Evolutionary conservation across 2,113 vertebrate genomes (phyloP).

Genomic region (Melanotaenia duboulayi): DNA sequence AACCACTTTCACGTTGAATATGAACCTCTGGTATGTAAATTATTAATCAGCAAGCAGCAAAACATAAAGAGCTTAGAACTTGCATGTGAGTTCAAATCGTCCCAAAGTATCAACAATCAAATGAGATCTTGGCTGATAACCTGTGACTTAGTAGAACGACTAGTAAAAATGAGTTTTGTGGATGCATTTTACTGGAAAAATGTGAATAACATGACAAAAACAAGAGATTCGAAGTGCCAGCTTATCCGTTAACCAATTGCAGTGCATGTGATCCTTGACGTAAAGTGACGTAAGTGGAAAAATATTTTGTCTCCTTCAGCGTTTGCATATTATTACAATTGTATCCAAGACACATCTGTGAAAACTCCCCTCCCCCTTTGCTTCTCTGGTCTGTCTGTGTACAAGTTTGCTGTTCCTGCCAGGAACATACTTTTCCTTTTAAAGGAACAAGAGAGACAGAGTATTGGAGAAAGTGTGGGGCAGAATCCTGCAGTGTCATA

Average conservation of each 20-base stretch:
- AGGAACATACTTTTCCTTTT: conserved; percentile 79
- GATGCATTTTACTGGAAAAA: background rate
- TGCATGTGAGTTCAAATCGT: background rate
- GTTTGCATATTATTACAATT: conserved; percentile 12
- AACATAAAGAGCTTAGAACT: background rate
- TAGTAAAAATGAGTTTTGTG: background rate
- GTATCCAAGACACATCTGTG: conserved; percentile 58
- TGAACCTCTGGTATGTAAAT: background rate
- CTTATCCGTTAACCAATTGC: background rate
- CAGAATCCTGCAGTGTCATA: background rate
- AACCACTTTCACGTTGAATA: background rate
- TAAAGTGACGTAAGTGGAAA: conserved; percentile 2
- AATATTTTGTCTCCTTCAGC: conserved; percentile 3
- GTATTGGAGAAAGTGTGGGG: conserved; percentile 3
- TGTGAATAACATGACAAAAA: background rate
- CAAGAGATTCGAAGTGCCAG: accelerated
- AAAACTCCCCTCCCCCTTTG: conserved; percentile 45
- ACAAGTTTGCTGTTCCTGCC: conserved; percentile 39
- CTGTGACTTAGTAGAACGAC: background rate
- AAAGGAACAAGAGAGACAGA: conserved; percentile 54
- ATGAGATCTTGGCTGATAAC: background rate
- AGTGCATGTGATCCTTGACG: background rate
- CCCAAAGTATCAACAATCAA: too few species aligned
- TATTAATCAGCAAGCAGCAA: background rate
- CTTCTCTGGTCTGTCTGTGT: conserved; percentile 33